Conservation (phyloP, 2,113 vertebrate genomes). For the Mandrillus leucophaeus region DNA sequence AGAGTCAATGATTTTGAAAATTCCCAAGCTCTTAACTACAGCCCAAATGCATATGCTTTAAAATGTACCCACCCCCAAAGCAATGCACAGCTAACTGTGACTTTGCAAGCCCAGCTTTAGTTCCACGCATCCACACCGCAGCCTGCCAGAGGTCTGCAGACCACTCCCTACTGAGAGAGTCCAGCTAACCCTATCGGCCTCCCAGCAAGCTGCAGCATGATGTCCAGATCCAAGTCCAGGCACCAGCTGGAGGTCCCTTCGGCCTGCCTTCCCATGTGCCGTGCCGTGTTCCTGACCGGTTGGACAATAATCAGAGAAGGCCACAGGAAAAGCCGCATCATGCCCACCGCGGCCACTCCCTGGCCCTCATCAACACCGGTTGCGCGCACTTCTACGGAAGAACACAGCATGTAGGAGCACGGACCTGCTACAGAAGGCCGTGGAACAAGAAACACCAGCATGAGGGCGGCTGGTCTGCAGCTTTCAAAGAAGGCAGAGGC, state of each 20-base stretch:
- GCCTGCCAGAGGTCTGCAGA: neutral
- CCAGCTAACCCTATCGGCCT: too few species aligned
- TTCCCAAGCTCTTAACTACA: neutral
- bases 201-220: neutral
- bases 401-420: neutral
- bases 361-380: neutral
- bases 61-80: neutral
- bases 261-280: neutral
- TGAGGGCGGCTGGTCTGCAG: neutral
- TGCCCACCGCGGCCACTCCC: neutral
- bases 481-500: neutral
- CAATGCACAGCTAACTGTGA: neutral
- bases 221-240: neutral
- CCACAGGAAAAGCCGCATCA: neutral
- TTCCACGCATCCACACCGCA: neutral
- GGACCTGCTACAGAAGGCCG: neutral
- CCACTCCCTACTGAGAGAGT: slow-evolving; percentile 8
- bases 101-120: neutral
- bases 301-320: neutral
- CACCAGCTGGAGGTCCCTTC: neutral
- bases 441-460: neutral
- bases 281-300: neutral
- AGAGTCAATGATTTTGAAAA: neutral
- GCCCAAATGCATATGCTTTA: neutral
- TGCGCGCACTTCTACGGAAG: neutral